These are phyloP conservation scores for Lamellibrachia satsuma DNA, from an alignment of 2,888 invertebrate genomes.

Conservation along the genomic window DNA sequence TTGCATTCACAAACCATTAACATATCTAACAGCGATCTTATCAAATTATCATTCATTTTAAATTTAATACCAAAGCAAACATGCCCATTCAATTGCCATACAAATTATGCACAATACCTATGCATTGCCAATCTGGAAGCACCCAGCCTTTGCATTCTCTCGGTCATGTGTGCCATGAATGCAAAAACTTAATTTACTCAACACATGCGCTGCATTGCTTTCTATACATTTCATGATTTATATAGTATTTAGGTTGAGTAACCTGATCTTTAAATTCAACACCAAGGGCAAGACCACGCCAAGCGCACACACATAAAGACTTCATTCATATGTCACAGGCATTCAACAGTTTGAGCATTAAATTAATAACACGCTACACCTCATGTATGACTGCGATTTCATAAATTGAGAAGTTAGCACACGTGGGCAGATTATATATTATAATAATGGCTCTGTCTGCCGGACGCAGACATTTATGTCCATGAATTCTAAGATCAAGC, in stretches of 20 bases:
- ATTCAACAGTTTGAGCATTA: slow-evolving; percentile 17
- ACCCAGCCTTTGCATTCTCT: slow-evolving; percentile 17
- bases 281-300: slow-evolving; percentile 6
- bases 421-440: slow-evolving; percentile 3
- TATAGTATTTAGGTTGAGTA: slow-evolving; percentile 12
- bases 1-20: slow-evolving; percentile 17
- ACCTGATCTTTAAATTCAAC: slow-evolving; percentile 17
- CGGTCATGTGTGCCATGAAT: slow-evolving; percentile 17
- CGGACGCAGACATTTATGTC: background rate
- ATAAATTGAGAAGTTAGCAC: slow-evolving; percentile 13
- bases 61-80: background rate
- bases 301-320: slow-evolving; percentile 10
- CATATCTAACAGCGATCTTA: background rate
- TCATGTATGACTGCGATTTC: slow-evolving; percentile 17
- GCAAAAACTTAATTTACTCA: slow-evolving; percentile 11
- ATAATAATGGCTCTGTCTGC: background rate
- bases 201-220: background rate
- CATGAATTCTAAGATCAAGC: slow-evolving; percentile 13
- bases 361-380: slow-evolving; percentile 11
- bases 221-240: slow-evolving; percentile 17
- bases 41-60: slow-evolving; percentile 17
- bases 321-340: slow-evolving; percentile 9
- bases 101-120: background rate
- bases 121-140: background rate
- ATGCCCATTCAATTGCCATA: slow-evolving; percentile 17